These are phyloP conservation scores for Cheilosia scutellata DNA, from an alignment of 2,888 invertebrate genomes.

Conservation along the genomic window DNA sequence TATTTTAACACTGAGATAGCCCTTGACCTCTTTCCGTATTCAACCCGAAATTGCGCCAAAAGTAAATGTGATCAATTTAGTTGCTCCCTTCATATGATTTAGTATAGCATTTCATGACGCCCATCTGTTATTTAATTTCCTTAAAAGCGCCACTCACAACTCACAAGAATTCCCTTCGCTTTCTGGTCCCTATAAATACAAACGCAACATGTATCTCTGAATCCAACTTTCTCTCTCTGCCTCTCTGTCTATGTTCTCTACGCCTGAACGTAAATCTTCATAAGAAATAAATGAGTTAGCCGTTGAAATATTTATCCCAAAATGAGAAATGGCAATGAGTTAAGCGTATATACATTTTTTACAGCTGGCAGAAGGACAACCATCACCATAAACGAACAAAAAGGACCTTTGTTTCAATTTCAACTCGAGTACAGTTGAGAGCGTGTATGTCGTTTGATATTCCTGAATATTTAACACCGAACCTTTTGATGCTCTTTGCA, in stretches of 20 bases:
- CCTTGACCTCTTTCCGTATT: constrained; percentile 12
- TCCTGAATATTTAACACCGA: constrained; percentile 47
- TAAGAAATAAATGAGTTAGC: constrained; percentile 70
- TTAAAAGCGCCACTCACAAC: constrained; percentile 40
- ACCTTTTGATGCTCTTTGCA: constrained; percentile 1
- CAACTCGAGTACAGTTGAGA: background rate
- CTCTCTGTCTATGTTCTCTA: background rate
- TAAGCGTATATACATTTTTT: constrained; percentile 39
- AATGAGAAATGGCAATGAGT: constrained; percentile 73
- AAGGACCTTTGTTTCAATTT: constrained; percentile 53
- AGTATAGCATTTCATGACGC: constrained; percentile 37
- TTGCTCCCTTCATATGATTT: constrained; percentile 24
- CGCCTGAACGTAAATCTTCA: constrained; percentile 59
- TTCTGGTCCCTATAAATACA: background rate
- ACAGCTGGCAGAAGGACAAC: constrained; percentile 24
- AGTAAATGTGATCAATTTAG: constrained; percentile 32
- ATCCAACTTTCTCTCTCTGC: background rate
- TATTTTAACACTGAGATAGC: too few species aligned
- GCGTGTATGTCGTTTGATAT: constrained; percentile 20
- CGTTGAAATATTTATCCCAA: constrained; percentile 70
- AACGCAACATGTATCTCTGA: constrained; percentile 36
- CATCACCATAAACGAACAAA: constrained; percentile 21
- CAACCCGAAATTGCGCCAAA: background rate
- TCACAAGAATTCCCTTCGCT: background rate
- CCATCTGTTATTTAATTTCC: constrained; percentile 54